A percentile compares a stretch with the other conserved stretches of the same genome.
These are phyloP conservation scores for Capitella teleta DNA, from an alignment of 1,140 invertebrate genomes.

Conservation along the genomic window DNA sequence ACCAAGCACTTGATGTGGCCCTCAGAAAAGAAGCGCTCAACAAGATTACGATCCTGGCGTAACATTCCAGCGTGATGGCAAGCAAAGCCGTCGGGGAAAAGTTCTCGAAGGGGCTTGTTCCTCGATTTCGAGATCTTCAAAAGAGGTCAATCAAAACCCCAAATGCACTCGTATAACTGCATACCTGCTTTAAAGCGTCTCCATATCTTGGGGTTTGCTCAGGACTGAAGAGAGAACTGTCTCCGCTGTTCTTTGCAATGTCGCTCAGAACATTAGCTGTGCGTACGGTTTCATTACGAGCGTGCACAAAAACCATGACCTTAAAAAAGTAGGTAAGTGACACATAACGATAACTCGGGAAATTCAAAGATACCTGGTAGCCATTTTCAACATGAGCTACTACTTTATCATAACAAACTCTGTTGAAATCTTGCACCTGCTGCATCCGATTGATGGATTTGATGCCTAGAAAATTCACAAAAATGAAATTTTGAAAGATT, in stretches of 20 bases:
- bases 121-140: slow-evolving; percentile 53
- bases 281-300: slow-evolving; percentile 83
- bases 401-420: slow-evolving; percentile 87
- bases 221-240: slow-evolving; percentile 35
- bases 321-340: no score
- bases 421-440: slow-evolving; percentile 77
- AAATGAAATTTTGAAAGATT: slow-evolving; percentile 2
- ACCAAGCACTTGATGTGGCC: slow-evolving; percentile 86
- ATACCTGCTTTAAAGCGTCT: slow-evolving; percentile 24
- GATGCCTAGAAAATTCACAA: slow-evolving; percentile 51
- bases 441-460: slow-evolving; percentile 66
- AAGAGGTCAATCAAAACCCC: not conserved
- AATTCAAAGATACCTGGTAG: slow-evolving; percentile 81
- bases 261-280: slow-evolving; percentile 58
- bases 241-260: slow-evolving; percentile 34
- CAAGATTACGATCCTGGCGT: slow-evolving; percentile 60
- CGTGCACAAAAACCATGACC: slow-evolving; percentile 99
- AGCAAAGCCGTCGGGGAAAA: slow-evolving; percentile 80
- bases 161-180: not conserved
- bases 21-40: slow-evolving; percentile 48
- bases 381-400: slow-evolving; percentile 72
- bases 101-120: slow-evolving; percentile 41
- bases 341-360: no score
- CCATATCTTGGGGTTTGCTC: slow-evolving; percentile 25
- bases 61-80: slow-evolving; percentile 96